Evolutionary conservation across 2,888 invertebrate species (phyloP).

Genomic region (Eupeodes latifasciatus): DNA sequence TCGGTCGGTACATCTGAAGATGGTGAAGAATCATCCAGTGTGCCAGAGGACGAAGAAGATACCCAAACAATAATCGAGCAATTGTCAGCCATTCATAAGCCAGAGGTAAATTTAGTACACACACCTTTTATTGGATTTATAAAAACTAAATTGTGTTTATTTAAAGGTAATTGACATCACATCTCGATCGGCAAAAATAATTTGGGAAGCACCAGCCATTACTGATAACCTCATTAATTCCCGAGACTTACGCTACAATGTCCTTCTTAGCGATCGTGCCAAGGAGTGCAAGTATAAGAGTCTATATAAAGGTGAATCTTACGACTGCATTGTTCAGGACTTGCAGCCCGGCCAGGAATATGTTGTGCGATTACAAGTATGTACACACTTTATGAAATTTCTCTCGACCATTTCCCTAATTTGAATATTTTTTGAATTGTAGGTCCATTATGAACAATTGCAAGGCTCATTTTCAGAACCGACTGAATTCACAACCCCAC

Average conservation of each 20-base stretch:
- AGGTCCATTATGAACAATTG: slow-evolving; percentile 87
- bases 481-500: slow-evolving; percentile 91
- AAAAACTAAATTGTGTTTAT: too few species aligned
- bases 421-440: not conserved
- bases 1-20: slow-evolving; percentile 90
- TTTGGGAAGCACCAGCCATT: slow-evolving; percentile 89
- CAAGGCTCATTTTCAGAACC: slow-evolving; percentile 91
- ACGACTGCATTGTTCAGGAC: slow-evolving; percentile 92
- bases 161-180: slow-evolving; percentile 91
- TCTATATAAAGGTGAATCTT: slow-evolving; percentile 91
- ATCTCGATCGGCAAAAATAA: slow-evolving; percentile 92
- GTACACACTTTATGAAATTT: slow-evolving; percentile 1
- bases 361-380: slow-evolving; percentile 91
- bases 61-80: slow-evolving; percentile 89
- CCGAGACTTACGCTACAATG: slow-evolving; percentile 89
- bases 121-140: not conserved
- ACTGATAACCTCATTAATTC: slow-evolving; percentile 81
- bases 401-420: not conserved
- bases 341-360: slow-evolving; percentile 95
- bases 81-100: slow-evolving; percentile 90
- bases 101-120: slow-evolving; percentile 85
- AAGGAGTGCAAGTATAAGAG: slow-evolving; percentile 93
- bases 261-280: slow-evolving; percentile 90
- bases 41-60: slow-evolving; percentile 90
- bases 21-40: slow-evolving; percentile 90